These are phyloP conservation scores for Eupithecia vulgata DNA, from an alignment of 2,888 invertebrate genomes.

Conservation along the genomic window DNA sequence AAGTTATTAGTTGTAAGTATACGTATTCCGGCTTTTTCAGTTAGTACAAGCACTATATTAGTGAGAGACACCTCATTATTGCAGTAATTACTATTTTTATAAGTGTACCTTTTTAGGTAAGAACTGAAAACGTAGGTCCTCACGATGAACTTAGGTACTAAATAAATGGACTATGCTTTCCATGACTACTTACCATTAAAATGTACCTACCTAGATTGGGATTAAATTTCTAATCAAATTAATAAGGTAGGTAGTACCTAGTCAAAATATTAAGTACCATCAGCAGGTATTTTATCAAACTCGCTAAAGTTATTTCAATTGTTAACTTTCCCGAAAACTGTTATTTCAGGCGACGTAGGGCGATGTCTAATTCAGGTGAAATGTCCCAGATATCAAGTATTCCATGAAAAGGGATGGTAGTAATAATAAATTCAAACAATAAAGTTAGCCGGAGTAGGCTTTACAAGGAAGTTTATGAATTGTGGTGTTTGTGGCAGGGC, in stretches of 20 bases:
- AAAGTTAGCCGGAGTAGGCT: slow-evolving; percentile 19
- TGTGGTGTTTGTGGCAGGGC: slow-evolving; percentile 54
- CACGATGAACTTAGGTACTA: too few species aligned
- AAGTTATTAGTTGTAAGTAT: too few species aligned
- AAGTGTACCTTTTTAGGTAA: too few species aligned
- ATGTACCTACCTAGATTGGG: background rate
- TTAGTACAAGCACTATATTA: too few species aligned
- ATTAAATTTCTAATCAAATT: background rate
- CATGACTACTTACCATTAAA: background rate
- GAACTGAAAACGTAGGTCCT: too few species aligned
- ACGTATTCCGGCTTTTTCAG: too few species aligned
- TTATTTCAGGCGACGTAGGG: slow-evolving; percentile 1
- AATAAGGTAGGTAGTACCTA: too few species aligned
- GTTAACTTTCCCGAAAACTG: background rate
- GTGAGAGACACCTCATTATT: too few species aligned
- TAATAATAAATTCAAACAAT: slow-evolving; percentile 28
- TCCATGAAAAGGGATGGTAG: background rate
- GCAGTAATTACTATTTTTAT: too few species aligned
- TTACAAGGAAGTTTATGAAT: slow-evolving; percentile 23
- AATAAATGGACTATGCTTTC: too few species aligned
- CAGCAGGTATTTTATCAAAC: background rate
- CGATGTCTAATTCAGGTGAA: background rate
- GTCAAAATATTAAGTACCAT: too few species aligned
- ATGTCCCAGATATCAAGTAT: slow-evolving; percentile 6
- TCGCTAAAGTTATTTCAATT: background rate